phyloP scores from a whole-genome alignment of 1,140 invertebrate species.

The Cyphomyrmex costatus region DNA sequence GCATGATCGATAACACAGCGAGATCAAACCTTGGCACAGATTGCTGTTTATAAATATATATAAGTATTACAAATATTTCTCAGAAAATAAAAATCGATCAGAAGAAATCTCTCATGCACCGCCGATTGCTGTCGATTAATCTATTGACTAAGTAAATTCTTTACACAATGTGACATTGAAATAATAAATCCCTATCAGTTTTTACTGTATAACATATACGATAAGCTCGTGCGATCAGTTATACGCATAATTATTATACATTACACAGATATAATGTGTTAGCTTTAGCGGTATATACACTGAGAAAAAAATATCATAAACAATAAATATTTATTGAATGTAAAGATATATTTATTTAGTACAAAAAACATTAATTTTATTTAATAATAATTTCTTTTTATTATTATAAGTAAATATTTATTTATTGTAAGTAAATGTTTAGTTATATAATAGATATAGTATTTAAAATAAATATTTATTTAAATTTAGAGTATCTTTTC shows the following conservation, averaged over 20 bases:
- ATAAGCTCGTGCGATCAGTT: not conserved
- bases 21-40: conserved; percentile 35
- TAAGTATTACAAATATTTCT: conserved; percentile 6
- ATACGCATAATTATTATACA: not conserved
- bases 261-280: too few relatives aligned
- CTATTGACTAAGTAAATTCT: not conserved
- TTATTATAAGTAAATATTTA: too few relatives aligned
- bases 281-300: too few relatives aligned
- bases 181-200: conserved; percentile 14
- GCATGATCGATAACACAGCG: not conserved
- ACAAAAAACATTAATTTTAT: too few relatives aligned
- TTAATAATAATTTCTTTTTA: too few relatives aligned
- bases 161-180: not conserved
- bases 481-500: too few relatives aligned
- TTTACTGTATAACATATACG: not conserved
- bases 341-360: too few relatives aligned
- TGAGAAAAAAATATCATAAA: too few relatives aligned
- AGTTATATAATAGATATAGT: too few relatives aligned
- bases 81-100: not conserved
- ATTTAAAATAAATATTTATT: too few relatives aligned
- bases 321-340: too few relatives aligned
- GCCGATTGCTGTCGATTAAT: conserved; percentile 1
- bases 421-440: too few relatives aligned
- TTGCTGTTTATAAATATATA: not conserved
- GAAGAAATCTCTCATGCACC: not conserved